Conservation (phyloP, 2,888 invertebrate species). For the Pristionchus exspectatus region DNA sequence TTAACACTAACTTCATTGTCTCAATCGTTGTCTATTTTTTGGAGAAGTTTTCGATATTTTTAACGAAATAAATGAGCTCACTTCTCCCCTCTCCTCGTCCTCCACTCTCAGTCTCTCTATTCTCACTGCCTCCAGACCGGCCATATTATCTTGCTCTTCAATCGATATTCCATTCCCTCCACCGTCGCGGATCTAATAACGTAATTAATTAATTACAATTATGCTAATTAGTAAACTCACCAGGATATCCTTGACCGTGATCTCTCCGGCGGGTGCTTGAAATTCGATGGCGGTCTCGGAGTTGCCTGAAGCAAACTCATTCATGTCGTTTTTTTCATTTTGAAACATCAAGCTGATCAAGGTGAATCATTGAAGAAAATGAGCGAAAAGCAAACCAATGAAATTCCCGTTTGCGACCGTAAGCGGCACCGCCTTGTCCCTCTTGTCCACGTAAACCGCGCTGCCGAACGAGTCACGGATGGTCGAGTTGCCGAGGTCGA, state of each 20-base stretch:
- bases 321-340: not conserved
- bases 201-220: not conserved
- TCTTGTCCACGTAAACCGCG: not conserved
- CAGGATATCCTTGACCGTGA: constrained; percentile 34
- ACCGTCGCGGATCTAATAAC: constrained; percentile 32
- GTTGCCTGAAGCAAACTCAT: constrained; percentile 13
- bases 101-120: constrained; percentile 42
- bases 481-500: constrained; percentile 50
- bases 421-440: not conserved
- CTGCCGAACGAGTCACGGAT: constrained; percentile 51
- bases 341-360: not conserved
- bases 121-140: constrained; percentile 5
- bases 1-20: too few relatives aligned
- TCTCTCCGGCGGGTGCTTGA: constrained; percentile 51
- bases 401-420: not conserved
- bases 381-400: not conserved
- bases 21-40: too few relatives aligned
- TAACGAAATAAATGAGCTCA: not conserved
- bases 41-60: too few relatives aligned
- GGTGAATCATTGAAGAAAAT: too few relatives aligned
- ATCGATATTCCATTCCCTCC: constrained; percentile 40
- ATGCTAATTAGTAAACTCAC: not conserved
- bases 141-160: not conserved
- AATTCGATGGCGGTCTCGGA: constrained; percentile 48
- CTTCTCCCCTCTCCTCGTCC: constrained; percentile 52